Evolutionary conservation across 2,888 invertebrate genomes (phyloP), one percentile per base, ranked within the genome.

Genomic region (Pimpla rufipes): DNA sequence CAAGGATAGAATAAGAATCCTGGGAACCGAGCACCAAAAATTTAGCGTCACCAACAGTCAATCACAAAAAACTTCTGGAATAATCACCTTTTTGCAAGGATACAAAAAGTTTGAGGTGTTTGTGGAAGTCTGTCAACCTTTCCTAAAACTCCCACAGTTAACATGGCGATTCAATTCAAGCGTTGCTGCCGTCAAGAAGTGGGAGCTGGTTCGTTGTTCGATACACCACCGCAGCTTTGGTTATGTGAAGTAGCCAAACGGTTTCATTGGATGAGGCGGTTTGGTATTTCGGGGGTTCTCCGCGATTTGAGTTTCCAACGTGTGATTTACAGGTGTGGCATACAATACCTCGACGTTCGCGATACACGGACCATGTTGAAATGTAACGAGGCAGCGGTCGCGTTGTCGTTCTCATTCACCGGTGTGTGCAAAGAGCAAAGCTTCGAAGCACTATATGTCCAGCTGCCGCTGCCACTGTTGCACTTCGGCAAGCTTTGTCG

Each of bases 281-380:
- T n/a, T n/a, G n/a, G n/a, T n/a, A 55, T 40, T 29, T 57, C 21
- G 57, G 40, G 7, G 16, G 29, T 21, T 71, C 8, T 23, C 42
- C 11, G 37, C 13, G 42, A 23, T 57, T 42, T 2, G 42, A 52
- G 23, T 71, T 68, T 35, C 37, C 8, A 57, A 45, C 57, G 13
- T 57, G 57, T 57, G 45, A 71, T 71, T 57, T 42, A 71, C 71
- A 71, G 42, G 16, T 57, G 45, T 23, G 55, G 71, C 16, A 71
- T 29, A 57, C 71, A 57, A 71, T 45, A 40, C 23, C 40, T 40
- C 21, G 21, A 21, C 23, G 10, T 55, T 57, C 57, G 57, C 59
- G 13, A 57, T 45, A 71, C 57, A 57, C 55, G 37, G 52, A 68
- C n/a, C 29, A 52, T 57, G 71, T 45, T 57, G 71, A 71, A 71